Evolutionary conservation across 1,140 invertebrate species (phyloP).

Genomic region (Sitobion miscanthi): DNA sequence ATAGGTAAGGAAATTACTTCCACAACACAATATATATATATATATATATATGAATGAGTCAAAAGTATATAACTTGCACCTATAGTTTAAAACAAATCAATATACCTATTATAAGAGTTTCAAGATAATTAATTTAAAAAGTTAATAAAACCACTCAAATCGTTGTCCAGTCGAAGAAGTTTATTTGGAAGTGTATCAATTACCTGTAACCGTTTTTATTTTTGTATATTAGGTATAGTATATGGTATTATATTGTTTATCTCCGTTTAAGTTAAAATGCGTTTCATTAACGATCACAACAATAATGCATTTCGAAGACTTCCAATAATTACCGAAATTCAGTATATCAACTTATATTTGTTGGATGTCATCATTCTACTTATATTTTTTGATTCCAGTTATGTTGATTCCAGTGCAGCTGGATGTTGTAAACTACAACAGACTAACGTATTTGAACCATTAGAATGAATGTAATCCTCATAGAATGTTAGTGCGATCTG

Average conservation of each 20-base stretch:
- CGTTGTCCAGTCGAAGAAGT: no score
- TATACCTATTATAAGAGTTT: no score
- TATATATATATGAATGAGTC: neutral
- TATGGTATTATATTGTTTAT: no score
- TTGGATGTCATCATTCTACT: neutral
- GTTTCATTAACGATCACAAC: neutral
- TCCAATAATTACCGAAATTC: neutral
- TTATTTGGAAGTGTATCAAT: no score
- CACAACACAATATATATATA: no score
- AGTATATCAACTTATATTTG: neutral
- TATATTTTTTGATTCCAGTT: neutral
- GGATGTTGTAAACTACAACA: neutral
- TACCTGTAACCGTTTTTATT: no score
- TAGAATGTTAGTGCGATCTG: neutral
- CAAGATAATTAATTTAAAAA: no score
- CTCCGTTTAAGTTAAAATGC: neutral
- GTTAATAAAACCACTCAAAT: no score
- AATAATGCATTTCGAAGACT: neutral
- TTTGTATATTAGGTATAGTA: neutral
- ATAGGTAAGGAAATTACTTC: no score
- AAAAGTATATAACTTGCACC: neutral
- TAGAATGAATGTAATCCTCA: neutral
- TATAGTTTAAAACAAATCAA: neutral
- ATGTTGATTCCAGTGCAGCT: no score
- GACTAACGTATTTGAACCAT: neutral